phyloP scores from a whole-genome alignment of 2,888 invertebrate species.

The Drosophila koepferae region DNA sequence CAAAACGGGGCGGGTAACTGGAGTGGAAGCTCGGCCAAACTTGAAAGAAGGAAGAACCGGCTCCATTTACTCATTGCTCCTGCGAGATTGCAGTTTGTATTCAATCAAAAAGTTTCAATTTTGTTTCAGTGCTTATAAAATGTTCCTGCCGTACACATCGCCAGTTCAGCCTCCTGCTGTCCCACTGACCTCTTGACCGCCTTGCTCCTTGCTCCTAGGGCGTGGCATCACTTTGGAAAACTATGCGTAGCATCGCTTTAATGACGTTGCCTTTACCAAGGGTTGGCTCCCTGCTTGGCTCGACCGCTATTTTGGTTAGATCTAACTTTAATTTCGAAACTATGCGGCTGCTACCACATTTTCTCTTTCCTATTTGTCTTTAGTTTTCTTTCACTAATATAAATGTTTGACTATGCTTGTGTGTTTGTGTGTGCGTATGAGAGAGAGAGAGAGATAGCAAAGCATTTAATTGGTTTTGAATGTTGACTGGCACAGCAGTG shows the following conservation, averaged over 20 bases:
- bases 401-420: conserved; percentile 22
- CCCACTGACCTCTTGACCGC: conserved; percentile 40
- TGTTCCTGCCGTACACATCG: conserved; percentile 31
- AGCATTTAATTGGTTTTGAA: conserved; percentile 74
- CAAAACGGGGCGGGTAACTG: conserved; percentile 29
- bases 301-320: conserved; percentile 25
- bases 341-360: conserved; percentile 46
- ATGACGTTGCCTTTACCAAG: conserved; percentile 49
- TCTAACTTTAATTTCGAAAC: conserved; percentile 70
- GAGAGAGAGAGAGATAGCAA: conserved; percentile 20
- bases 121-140: conserved; percentile 62
- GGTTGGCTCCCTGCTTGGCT: conserved; percentile 17
- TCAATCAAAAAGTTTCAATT: conserved; percentile 80
- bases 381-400: conserved; percentile 7
- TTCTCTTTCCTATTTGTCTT: conserved; percentile 46
- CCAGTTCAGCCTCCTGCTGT: conserved; percentile 5
- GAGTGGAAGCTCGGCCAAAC: conserved; percentile 34
- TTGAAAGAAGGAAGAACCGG: conserved; percentile 54
- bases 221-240: conserved; percentile 52
- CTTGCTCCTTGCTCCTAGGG: conserved; percentile 19
- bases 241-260: conserved; percentile 71
- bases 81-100: conserved; percentile 73
- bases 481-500: conserved; percentile 36
- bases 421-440: conserved; percentile 20
- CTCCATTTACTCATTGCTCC: conserved; percentile 35